Percentiles rank a stretch among this genome's conserved stretches.
Conservation (phyloP, 2,888 invertebrate species). For the Panzeria rudis region DNA sequence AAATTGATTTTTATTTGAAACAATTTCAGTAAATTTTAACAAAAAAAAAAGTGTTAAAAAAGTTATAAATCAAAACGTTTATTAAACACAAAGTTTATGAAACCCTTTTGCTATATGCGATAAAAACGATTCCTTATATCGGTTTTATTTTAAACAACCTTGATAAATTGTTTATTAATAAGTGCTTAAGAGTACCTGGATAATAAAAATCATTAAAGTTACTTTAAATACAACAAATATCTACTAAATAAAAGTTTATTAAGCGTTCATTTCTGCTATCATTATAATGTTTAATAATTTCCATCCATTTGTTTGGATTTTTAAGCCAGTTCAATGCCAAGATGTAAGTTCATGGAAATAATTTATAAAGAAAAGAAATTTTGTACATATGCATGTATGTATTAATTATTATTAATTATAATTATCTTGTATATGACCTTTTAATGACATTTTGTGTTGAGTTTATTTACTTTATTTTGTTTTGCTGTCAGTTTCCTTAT, state of each 20-base stretch:
- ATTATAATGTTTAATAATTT: conserved; percentile 75
- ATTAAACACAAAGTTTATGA: neutral
- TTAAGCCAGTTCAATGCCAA: conserved; percentile 81
- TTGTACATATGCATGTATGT: neutral
- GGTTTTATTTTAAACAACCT: conserved; percentile 12
- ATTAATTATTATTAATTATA: conserved; percentile 39
- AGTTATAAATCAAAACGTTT: neutral
- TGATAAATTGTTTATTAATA: neutral
- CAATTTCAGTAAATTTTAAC: neutral
- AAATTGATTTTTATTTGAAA: conserved; percentile 27
- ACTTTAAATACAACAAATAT: neutral
- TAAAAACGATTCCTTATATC: neutral
- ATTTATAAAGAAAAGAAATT: neutral
- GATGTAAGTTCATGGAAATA: conserved; percentile 79
- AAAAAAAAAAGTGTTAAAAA: neutral
- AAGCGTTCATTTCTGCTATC: conserved; percentile 25
- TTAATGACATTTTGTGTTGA: conserved; percentile 38
- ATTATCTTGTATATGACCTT: conserved; percentile 29
- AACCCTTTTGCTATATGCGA: neutral
- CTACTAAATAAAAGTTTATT: conserved; percentile 11
- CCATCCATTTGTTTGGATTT: conserved; percentile 78
- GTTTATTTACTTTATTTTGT: conserved; percentile 9
- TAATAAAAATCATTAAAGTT: neutral
- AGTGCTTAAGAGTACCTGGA: neutral
- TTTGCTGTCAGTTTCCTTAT: conserved; percentile 25